Evolutionary conservation across 2,113 vertebrate genomes (phyloP).

Genomic region (Spilogale gracilis): DNA sequence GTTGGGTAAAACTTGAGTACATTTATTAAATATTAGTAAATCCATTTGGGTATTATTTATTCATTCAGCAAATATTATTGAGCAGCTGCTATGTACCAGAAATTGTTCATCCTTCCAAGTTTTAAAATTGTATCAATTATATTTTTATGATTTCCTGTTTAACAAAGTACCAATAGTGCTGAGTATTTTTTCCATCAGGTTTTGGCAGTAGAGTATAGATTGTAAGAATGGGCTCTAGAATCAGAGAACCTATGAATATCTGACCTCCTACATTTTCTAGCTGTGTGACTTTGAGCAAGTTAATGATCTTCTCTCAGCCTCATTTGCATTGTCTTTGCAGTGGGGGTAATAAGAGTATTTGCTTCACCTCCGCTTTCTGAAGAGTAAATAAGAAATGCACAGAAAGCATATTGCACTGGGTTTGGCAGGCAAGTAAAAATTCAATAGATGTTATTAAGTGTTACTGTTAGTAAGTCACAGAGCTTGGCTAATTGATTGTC

Average conservation of each 20-base stretch:
- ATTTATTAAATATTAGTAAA: background rate
- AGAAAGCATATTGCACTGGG: background rate
- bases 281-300: background rate
- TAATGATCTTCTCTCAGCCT: background rate
- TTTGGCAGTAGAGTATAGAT: background rate
- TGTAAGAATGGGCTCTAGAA: background rate
- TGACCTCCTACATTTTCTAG: background rate
- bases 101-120: background rate
- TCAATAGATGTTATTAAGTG: background rate
- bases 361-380: background rate
- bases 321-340: background rate
- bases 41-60: background rate
- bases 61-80: slow-evolving; percentile 1
- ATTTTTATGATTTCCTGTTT: slow-evolving; percentile 6
- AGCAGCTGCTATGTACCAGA: background rate
- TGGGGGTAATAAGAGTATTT: background rate
- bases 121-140: slow-evolving; percentile 22
- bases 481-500: background rate
- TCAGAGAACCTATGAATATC: background rate
- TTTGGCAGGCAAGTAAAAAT: background rate
- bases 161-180: background rate
- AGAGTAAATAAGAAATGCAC: background rate
- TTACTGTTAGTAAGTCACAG: background rate
- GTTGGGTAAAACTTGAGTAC: background rate
- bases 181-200: background rate